Conservation (phyloP, 2,888 invertebrate genomes). For the Drosophila percnosoma region DNA sequence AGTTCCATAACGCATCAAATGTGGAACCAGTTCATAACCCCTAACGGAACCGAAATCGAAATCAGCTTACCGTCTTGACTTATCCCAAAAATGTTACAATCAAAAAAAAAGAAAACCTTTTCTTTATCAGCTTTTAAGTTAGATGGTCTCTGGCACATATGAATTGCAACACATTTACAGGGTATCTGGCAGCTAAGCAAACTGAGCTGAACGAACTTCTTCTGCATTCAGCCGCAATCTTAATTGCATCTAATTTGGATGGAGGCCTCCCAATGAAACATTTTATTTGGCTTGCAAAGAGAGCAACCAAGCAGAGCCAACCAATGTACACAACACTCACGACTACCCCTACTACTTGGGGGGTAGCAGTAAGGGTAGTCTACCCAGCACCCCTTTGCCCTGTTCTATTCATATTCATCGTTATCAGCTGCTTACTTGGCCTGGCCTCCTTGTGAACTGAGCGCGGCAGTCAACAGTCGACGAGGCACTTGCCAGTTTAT, state of each 20-base stretch:
- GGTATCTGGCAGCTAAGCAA: neutral
- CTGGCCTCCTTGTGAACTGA: conserved; percentile 7
- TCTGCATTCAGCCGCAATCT: conserved; percentile 14
- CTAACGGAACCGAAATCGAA: neutral
- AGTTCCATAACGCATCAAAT: neutral
- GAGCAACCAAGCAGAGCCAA: conserved; percentile 7
- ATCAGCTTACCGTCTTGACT: neutral
- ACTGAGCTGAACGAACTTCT: neutral
- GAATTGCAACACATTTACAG: neutral
- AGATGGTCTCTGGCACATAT: neutral
- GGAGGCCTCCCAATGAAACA: conserved; percentile 54
- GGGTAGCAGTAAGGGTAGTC: neutral
- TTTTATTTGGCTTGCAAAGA: conserved; percentile 49
- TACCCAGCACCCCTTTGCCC: neutral
- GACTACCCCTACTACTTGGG: neutral
- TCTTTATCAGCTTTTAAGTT: neutral
- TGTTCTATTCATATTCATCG: conserved; percentile 5
- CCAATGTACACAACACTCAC: neutral
- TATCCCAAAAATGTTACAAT: neutral
- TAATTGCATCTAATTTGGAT: conserved; percentile 59
- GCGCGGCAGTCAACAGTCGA: neutral
- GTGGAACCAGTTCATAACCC: neutral
- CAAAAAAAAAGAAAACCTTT: neutral
- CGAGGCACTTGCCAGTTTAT: conserved; percentile 66
- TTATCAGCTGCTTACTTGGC: conserved; percentile 12